These are phyloP conservation scores for Solea solea DNA, from an alignment of 2,113 vertebrate species.

Conservation along the genomic window DNA sequence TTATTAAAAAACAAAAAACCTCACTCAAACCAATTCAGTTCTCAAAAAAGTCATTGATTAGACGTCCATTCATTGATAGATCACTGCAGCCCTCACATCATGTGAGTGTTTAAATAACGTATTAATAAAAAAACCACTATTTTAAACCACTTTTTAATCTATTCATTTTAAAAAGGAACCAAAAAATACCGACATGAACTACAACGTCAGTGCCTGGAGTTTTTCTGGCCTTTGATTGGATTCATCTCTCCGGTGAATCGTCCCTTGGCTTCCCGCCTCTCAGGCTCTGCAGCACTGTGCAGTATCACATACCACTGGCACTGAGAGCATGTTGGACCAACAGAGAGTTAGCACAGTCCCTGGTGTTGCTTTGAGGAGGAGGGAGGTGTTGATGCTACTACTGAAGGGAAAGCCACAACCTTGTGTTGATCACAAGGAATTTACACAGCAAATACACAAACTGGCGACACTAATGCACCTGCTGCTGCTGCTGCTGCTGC, in stretches of 20 bases:
- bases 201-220: background rate
- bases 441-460: conserved; percentile 41
- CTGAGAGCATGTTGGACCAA: conserved; percentile 22
- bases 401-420: conserved; percentile 16
- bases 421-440: conserved; percentile 42
- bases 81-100: too few species aligned
- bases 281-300: conserved; percentile 14
- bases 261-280: background rate
- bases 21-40: too few species aligned
- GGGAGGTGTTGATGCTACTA: conserved; percentile 37
- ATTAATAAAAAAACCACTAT: too few species aligned
- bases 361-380: conserved; percentile 20
- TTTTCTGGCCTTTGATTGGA: background rate
- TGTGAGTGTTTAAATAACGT: too few species aligned
- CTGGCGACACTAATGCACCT: conserved; percentile 12
- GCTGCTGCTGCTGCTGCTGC: too few species aligned
- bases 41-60: too few species aligned
- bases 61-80: too few species aligned
- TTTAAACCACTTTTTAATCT: too few species aligned
- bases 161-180: background rate
- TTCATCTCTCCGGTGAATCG: background rate
- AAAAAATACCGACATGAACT: background rate
- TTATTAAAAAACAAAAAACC: too few species aligned
- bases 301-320: conserved; percentile 12
- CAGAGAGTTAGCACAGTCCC: conserved; percentile 35